These are phyloP conservation scores for Ciconia stormi DNA, from an alignment of 2,113 vertebrate species.

Conservation along the genomic window DNA sequence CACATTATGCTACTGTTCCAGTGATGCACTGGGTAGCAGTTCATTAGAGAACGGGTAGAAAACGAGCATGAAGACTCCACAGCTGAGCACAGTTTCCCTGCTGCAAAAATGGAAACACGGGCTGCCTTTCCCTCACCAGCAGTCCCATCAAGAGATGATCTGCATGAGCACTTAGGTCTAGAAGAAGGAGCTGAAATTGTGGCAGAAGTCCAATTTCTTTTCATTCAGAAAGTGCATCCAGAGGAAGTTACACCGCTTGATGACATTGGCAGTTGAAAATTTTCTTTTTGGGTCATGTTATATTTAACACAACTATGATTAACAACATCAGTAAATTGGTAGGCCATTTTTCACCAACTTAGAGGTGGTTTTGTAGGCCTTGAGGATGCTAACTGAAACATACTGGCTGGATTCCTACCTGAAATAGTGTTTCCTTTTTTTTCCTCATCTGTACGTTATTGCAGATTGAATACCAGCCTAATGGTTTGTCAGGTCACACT, in stretches of 20 bases:
- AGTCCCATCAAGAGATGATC: not conserved
- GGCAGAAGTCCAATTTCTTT: not conserved
- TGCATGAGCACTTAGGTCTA: not conserved
- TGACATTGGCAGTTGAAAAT: not conserved
- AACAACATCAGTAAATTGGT: not conserved
- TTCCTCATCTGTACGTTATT: not conserved
- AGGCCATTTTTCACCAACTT: not conserved
- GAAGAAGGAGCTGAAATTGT: not conserved
- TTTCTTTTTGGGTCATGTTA: not conserved
- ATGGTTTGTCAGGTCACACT: not conserved
- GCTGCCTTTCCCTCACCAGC: not conserved
- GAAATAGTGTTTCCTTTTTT: not conserved
- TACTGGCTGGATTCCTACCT: not conserved
- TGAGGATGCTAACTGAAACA: not conserved
- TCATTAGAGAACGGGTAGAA: not conserved
- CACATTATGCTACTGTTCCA: not conserved
- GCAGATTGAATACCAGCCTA: not conserved
- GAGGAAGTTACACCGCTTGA: not conserved
- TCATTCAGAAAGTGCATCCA: not conserved
- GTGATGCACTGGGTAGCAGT: not conserved
- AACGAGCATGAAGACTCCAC: not conserved
- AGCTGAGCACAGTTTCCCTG: not conserved
- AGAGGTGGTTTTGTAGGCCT: not conserved
- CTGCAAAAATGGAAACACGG: not conserved
- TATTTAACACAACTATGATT: not conserved